These are phyloP conservation scores for Pipistrellus kuhlii DNA, from an alignment of 2,797 vertebrate genomes.

Conservation along the genomic window DNA sequence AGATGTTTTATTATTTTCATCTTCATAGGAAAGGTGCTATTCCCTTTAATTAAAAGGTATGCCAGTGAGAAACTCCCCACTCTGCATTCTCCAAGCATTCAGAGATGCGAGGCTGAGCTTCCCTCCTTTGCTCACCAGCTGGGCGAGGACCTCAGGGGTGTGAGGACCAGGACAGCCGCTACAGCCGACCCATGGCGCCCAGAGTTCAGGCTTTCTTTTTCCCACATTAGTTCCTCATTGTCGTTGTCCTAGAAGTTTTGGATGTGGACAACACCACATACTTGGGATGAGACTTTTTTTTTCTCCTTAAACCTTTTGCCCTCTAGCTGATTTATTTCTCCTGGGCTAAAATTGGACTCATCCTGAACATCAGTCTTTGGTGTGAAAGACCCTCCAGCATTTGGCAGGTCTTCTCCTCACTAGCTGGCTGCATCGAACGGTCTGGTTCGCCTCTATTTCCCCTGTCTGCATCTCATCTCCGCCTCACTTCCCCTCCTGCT, in stretches of 20 bases:
- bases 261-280: neutral
- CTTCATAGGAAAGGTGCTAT: neutral
- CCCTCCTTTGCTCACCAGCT: neutral
- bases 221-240: slow-evolving; percentile 55
- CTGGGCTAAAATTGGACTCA: slow-evolving; percentile 67
- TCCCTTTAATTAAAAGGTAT: neutral
- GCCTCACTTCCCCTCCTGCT: neutral
- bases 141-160: neutral
- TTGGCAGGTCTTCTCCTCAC: neutral
- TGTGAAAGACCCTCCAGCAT: neutral
- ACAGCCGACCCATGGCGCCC: neutral
- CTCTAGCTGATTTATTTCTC: slow-evolving; percentile 70
- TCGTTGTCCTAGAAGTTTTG: slow-evolving; percentile 69
- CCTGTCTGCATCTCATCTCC: neutral
- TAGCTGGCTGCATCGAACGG: neutral
- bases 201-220: neutral
- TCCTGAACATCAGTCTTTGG: slow-evolving; percentile 46
- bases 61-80: slow-evolving; percentile 3
- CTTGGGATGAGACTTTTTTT: slow-evolving; percentile 50
- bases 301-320: slow-evolving; percentile 71
- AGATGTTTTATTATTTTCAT: slow-evolving; percentile 11
- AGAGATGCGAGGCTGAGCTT: neutral
- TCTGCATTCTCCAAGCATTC: neutral
- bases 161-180: neutral
- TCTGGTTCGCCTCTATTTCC: neutral